Conservation (phyloP, 1,140 invertebrate species). For the Diorhabda sublineata region DNA sequence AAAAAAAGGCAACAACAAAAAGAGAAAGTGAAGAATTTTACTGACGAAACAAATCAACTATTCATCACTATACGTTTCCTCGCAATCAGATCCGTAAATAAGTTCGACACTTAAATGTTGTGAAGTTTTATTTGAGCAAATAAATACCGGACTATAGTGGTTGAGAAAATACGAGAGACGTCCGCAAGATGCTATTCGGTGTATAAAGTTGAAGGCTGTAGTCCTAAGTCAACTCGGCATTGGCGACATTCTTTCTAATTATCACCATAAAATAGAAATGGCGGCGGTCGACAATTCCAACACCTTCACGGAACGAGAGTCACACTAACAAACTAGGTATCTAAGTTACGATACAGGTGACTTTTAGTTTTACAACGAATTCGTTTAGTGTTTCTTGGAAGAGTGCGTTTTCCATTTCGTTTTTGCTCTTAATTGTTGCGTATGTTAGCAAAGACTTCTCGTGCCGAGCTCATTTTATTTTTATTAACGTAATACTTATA, state of each 20-base stretch:
- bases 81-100: too few species aligned
- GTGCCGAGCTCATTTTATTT: too few species aligned
- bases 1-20: too few species aligned
- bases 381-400: slow-evolving; percentile 2
- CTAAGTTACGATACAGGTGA: not conserved
- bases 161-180: slow-evolving; percentile 7
- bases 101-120: too few species aligned
- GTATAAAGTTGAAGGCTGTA: slow-evolving; percentile 16
- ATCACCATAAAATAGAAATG: slow-evolving; percentile 28
- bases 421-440: not conserved
- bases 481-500: too few species aligned
- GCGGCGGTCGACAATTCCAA: slow-evolving; percentile 22
- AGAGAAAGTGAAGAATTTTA: too few species aligned
- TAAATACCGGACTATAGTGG: too few species aligned
- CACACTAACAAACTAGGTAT: slow-evolving; percentile 1
- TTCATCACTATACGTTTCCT: too few species aligned
- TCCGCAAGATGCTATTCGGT: not conserved
- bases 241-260: slow-evolving; percentile 26
- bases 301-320: slow-evolving; percentile 22
- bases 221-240: slow-evolving; percentile 23
- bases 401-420: not conserved
- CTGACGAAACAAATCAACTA: too few species aligned
- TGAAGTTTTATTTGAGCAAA: too few species aligned
- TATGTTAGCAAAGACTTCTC: not conserved
- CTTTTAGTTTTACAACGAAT: slow-evolving; percentile 2